Conservation (phyloP, 2,113 vertebrate species). For the Rousettus leschenaultii region DNA sequence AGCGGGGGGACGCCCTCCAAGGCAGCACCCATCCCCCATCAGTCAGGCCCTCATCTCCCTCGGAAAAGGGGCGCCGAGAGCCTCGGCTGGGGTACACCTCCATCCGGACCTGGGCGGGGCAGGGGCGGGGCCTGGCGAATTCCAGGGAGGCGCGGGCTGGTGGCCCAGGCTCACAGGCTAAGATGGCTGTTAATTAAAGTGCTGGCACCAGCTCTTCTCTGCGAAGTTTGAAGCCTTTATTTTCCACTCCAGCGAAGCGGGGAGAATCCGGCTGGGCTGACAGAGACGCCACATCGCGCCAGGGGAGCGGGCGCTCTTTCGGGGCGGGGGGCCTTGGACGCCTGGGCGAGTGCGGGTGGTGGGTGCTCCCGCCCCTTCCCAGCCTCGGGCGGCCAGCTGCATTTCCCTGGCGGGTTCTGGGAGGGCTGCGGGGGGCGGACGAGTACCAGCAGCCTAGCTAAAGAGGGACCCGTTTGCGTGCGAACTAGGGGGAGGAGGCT, state of each 20-base stretch:
- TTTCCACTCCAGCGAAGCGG: constrained; percentile 81
- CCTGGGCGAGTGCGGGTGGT: not conserved
- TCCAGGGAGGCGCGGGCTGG: not conserved
- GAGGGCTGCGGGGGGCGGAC: not conserved
- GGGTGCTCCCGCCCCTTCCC: not conserved
- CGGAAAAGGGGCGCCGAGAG: not conserved
- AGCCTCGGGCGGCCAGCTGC: not conserved
- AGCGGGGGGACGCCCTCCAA: not conserved
- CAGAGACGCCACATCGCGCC: constrained; percentile 66
- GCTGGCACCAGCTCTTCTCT: constrained; percentile 73
- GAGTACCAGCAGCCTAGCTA: not conserved
- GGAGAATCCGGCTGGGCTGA: constrained; percentile 79
- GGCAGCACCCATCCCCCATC: not conserved
- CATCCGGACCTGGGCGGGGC: not conserved
- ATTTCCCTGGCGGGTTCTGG: not conserved
- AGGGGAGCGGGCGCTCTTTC: constrained; percentile 54
- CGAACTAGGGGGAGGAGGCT: not conserved
- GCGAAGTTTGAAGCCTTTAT: constrained; percentile 81
- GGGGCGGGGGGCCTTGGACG: not conserved
- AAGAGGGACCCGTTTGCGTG: not conserved
- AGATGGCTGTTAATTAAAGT: constrained; percentile 81
- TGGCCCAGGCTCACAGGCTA: constrained; percentile 63
- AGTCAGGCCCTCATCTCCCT: not conserved
- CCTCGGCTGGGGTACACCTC: not conserved
- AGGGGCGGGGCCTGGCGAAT: not conserved